These are phyloP conservation scores for chimpanzee (Pan troglodytes) DNA, from an alignment of 2,113 vertebrate genomes.

Conservation along the genomic window NHGRI_mPanTro3-v2.1_pri NC_086016.1:25243501-25244000, in stretches of 20 bases:
- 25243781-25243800: neutral
- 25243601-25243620: rapidly evolving
- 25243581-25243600: neutral
- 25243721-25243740: neutral
- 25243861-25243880: neutral
- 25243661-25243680: neutral
- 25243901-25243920: neutral
- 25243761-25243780: neutral
- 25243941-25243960: neutral
- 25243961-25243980: neutral
- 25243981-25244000: neutral
- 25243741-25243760: neutral
- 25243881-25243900: neutral
- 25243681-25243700: neutral
- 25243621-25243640: neutral
- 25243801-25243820: neutral
- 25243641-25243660: neutral
- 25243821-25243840: no score
- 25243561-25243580: neutral
- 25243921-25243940: neutral
- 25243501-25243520: neutral
- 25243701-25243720: neutral
- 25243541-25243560: neutral
- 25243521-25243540: neutral
- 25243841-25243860: neutral